Conservation (phyloP, 2,113 vertebrate genomes). For the mouse (Mus musculus) region GRCm39 chr6:30783501-30784000, state of each 20-base stretch:
- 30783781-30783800: background rate
- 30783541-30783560: background rate
- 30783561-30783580: too few species aligned
- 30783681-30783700: background rate
- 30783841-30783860: background rate
- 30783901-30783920: conserved; percentile 33
- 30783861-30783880: background rate
- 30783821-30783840: background rate
- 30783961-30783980: background rate
- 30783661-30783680: background rate
- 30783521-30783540: background rate
- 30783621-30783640: background rate
- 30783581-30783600: too few species aligned
- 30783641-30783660: background rate
- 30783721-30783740: background rate
- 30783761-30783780: background rate
- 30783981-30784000: background rate
- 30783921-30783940: background rate
- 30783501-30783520: background rate
- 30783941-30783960: background rate
- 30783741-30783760: background rate
- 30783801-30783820: background rate
- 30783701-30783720: background rate
- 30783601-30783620: background rate
- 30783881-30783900: background rate